Evolutionary conservation across 2,888 invertebrate species (phyloP), one percentile per base, ranked within the genome.

Genomic region (Nomada fucata): DNA sequence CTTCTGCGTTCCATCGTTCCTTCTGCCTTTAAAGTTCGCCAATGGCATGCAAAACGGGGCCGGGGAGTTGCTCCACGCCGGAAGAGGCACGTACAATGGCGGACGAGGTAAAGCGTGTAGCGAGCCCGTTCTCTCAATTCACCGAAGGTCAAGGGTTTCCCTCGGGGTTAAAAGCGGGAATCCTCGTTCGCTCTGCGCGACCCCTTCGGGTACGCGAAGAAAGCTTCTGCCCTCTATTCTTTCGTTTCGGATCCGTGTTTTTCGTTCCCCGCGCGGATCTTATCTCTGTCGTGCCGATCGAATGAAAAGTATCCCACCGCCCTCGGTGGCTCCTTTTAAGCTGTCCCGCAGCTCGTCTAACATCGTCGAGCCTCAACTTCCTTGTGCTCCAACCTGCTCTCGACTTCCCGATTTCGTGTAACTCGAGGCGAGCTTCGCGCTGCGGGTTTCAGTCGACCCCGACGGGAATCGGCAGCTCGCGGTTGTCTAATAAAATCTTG

Each of bases 61-160:
- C 73, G 84, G 29, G 7, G 42, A 61, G 79, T 60, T 76, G 76
- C 71, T 82, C 64, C 72, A 79, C 64, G 64, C 70, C 76, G 76
- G 72, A 79, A 82, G 63, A 67, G 75, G 61, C 78, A 67, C 82
- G 75, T 75, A 78, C 80, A 84, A 83, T 74, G 76, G 76, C 74
- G 59, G 55, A 67, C 55, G 76, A 61, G 57, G 69, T 70, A 65
- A 64, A 72, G 57, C 73, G 79, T 79, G 76, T 73, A 65, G 50
- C 76, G 18, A 65, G 68, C 18, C 76, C 52, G 44, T 67, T 76
- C 77, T 73, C 76, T 71, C 82, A 36, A 79, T 82, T 74, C 79
- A 69, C 9, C 79, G 74, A 79, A 77, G 85, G 85, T 84, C 82
- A 85, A 79, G 79, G 83, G 82, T 78, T 76, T 76, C 60, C 29